Evolutionary conservation across 2,113 vertebrate genomes (phyloP).

Genomic region (Budorcas taxicolor): DNA sequence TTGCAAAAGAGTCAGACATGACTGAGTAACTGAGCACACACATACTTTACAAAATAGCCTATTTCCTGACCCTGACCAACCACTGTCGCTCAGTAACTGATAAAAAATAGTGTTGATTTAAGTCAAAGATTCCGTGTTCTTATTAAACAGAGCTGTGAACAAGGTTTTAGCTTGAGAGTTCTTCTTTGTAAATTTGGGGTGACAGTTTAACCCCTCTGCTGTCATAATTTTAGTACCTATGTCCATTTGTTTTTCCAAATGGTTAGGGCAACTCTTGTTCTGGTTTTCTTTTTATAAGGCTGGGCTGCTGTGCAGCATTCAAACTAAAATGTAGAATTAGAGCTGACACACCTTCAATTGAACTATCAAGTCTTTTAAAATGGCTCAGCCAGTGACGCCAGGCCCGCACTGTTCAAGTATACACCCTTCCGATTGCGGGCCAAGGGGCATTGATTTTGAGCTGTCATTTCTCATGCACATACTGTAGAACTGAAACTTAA

Average conservation of each 20-base stretch:
- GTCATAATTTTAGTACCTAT: slow-evolving; percentile 39
- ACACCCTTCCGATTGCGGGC: slow-evolving; percentile 78
- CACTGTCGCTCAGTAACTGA: neutral
- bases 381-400: slow-evolving; percentile 71
- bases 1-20: neutral
- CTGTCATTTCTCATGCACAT: slow-evolving; percentile 87
- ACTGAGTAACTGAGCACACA: neutral
- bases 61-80: neutral
- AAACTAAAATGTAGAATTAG: slow-evolving; percentile 67
- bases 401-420: slow-evolving; percentile 40
- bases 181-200: slow-evolving; percentile 38
- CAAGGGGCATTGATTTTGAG: slow-evolving; percentile 84
- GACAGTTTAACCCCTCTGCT: slow-evolving; percentile 42
- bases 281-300: slow-evolving; percentile 49
- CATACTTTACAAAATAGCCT: neutral
- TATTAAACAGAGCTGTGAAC: neutral
- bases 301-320: slow-evolving; percentile 45
- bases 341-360: slow-evolving; percentile 75
- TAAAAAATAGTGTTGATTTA: neutral
- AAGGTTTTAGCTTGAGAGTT: slow-evolving; percentile 13
- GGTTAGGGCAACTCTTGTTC: slow-evolving; percentile 39
- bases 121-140: neutral
- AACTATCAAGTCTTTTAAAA: slow-evolving; percentile 77
- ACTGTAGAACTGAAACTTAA: slow-evolving; percentile 88
- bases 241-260: slow-evolving; percentile 41